Evolutionary conservation across 2,888 invertebrate genomes (phyloP), one percentile per base, ranked within the genome.

Genomic region (Trichopria drosophilae): DNA sequence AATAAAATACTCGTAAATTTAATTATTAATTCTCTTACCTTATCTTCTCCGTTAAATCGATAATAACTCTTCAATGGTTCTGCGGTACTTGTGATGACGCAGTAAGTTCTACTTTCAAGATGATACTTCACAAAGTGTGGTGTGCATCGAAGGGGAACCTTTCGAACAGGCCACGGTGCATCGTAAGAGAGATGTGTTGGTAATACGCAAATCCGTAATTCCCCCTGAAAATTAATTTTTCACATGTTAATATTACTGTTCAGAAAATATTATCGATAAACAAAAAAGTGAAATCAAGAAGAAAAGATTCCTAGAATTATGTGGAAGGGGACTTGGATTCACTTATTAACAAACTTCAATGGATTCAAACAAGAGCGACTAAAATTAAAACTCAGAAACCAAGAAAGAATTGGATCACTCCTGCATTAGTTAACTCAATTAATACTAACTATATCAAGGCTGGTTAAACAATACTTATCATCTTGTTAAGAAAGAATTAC

Each of bases 111-210:
- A 60, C 92, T 93, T 78, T 97, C 96, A 37, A 90, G 80, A 79
- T 97, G 95, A 78, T 95, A 99, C 1, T 90, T 88, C 20, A 97
- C 88, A 75, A 90, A 91, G 72, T 93, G 92, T 0, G 97, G 93
- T 0, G 95, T 96, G 68, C 90, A 90, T 0, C 92, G 80, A 10
- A 96, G 77, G 0, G 96, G 94, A n/a, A 98, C 94, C 78, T 97
- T 97, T 36, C 96, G 81, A 5, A 94, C 90, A 0, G 96, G 95
- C 95, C 96, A 97, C 10, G 90, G 84, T 9, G 95, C 90, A 78
- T 97, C 97, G 75, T 96, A 97, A 7, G 91, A 91, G 45, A 97
- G 78, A 77, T 96, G 95, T 1, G 90, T 90, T 0, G 96, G 90
- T 45, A 98, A 79, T 29, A 91, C 87, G 61, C 93, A 90, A 68